These are phyloP conservation scores for Drosophila eugracilis DNA, from an alignment of 1,140 invertebrate genomes.

Conservation along the genomic window DNA sequence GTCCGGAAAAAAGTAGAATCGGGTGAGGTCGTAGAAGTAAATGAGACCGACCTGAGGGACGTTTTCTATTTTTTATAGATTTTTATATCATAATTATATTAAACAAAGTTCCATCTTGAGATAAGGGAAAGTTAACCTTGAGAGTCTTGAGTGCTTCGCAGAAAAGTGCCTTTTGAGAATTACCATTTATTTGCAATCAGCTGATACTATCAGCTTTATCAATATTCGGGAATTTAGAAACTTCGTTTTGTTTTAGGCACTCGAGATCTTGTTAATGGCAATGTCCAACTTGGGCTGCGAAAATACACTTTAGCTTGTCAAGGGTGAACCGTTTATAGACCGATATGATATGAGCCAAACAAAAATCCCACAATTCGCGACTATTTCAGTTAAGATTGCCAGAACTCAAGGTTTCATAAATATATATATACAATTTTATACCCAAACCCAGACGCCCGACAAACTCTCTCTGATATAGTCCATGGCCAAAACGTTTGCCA, in stretches of 20 bases:
- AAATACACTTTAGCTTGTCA: constrained; percentile 19
- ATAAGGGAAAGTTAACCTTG: neutral
- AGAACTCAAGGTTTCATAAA: constrained; percentile 18
- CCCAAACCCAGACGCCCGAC: neutral
- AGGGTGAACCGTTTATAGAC: constrained; percentile 25
- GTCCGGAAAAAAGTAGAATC: constrained; percentile 6
- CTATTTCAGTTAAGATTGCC: constrained; percentile 29
- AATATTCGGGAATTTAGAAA: neutral
- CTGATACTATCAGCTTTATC: constrained; percentile 10
- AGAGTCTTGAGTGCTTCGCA: neutral
- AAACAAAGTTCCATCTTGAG: neutral
- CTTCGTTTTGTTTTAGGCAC: constrained; percentile 7
- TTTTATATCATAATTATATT: neutral
- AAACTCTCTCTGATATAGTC: constrained; percentile 1
- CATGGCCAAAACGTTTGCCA: constrained; percentile 29
- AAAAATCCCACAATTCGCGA: constrained; percentile 20
- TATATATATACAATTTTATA: no score
- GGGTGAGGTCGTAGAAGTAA: constrained; percentile 4
- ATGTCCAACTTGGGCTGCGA: constrained; percentile 13
- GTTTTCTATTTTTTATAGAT: neutral
- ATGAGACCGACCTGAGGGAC: neutral
- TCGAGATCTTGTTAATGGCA: constrained; percentile 16
- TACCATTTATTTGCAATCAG: constrained; percentile 27
- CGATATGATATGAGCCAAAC: constrained; percentile 24
- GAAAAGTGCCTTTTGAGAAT: neutral